A percentile compares a stretch with the other conserved stretches of the same genome.
Conservation (phyloP, 2,888 invertebrate genomes). For the Aphodius sticticus region DNA sequence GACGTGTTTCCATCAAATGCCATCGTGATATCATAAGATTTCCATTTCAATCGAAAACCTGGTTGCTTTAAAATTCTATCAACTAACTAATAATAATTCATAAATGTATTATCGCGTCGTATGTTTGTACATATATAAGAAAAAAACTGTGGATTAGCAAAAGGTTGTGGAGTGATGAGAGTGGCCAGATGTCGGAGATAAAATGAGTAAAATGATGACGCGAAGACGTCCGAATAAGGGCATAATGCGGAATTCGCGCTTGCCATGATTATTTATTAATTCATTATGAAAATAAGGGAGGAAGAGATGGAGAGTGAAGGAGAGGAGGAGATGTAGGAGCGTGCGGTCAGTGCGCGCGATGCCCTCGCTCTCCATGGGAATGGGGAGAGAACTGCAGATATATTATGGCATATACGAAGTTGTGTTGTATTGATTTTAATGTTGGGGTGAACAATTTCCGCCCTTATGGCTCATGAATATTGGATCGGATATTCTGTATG, state of each 20-base stretch:
- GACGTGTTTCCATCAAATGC: too few relatives aligned
- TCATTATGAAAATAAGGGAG: constrained; percentile 9
- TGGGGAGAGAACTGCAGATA: constrained; percentile 58
- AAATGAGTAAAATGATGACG: background rate
- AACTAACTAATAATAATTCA: too few relatives aligned
- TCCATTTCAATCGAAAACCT: too few relatives aligned
- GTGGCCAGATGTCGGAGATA: background rate
- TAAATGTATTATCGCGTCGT: too few relatives aligned
- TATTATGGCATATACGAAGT: constrained; percentile 57
- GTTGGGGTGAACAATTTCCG: constrained; percentile 54
- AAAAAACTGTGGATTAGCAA: background rate
- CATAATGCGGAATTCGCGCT: background rate
- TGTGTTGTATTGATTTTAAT: constrained; percentile 62
- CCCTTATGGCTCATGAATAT: constrained; percentile 54
- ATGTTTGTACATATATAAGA: background rate
- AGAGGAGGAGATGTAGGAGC: constrained; percentile 17
- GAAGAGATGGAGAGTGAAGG: background rate
- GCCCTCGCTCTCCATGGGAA: constrained; percentile 52
- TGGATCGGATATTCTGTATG: constrained; percentile 53
- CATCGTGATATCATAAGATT: too few relatives aligned
- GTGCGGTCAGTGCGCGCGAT: constrained; percentile 24
- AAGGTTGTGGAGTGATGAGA: background rate
- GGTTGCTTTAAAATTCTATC: too few relatives aligned
- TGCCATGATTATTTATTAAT: constrained; percentile 6
- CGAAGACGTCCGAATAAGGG: background rate